These are phyloP conservation scores for Mimas tiliae DNA, from an alignment of 2,888 invertebrate genomes.

Conservation along the genomic window DNA sequence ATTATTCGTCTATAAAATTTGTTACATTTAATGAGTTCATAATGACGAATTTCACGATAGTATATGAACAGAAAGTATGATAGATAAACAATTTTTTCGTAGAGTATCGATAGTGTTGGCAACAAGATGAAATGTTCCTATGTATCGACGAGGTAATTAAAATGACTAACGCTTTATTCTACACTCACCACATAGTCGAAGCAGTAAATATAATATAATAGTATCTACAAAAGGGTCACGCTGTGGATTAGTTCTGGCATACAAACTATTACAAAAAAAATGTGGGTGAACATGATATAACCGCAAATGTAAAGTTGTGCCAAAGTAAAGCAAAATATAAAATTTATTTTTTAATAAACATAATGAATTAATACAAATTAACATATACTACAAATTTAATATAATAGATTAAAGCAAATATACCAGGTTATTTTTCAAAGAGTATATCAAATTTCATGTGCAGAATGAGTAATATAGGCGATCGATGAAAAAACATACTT, in stretches of 20 bases:
- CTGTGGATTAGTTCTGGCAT: background rate
- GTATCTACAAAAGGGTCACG: background rate
- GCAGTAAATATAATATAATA: too few species aligned
- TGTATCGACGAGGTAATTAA: constrained; percentile 23
- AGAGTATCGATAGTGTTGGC: background rate
- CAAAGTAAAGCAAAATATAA: background rate
- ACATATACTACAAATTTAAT: background rate
- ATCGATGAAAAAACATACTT: too few species aligned
- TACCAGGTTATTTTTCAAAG: background rate
- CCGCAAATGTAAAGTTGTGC: background rate
- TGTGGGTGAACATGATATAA: background rate
- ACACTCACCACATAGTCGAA: background rate
- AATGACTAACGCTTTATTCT: constrained; percentile 28
- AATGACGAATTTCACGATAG: too few species aligned
- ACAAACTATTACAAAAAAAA: background rate
- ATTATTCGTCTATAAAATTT: background rate
- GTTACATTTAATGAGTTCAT: too few species aligned
- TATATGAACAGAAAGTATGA: background rate
- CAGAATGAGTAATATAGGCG: background rate
- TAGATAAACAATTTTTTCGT: background rate
- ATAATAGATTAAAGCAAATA: background rate
- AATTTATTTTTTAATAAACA: background rate
- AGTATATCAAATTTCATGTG: background rate
- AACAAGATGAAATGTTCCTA: background rate
- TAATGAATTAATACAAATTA: background rate